Conservation (phyloP, 2,797 vertebrate species). For the Dromococcyx pavoninus region DNA sequence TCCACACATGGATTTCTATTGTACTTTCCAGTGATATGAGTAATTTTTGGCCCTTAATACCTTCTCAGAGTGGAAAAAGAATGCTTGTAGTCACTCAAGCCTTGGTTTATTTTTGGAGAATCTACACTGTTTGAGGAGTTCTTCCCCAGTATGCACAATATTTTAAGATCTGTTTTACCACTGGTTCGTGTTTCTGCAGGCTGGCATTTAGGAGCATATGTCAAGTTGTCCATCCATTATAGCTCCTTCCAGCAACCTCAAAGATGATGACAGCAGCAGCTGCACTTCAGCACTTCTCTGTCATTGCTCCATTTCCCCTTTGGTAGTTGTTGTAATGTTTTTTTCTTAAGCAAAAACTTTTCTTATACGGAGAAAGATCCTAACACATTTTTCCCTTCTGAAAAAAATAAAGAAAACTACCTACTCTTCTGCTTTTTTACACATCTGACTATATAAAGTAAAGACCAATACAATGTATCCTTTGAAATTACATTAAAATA, state of each 20-base stretch:
- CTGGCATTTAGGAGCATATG: neutral
- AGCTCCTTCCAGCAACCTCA: neutral
- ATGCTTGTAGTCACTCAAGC: rapidly evolving
- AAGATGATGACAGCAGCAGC: neutral
- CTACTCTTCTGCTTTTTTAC: neutral
- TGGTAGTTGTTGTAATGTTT: neutral
- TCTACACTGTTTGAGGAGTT: neutral
- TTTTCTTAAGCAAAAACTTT: neutral
- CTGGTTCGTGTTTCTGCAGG: neutral
- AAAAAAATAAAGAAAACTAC: neutral
- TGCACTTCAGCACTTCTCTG: neutral
- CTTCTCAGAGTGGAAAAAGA: neutral
- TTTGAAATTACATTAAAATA: neutral
- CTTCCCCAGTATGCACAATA: neutral
- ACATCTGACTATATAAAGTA: neutral
- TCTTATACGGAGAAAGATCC: neutral
- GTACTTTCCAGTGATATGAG: neutral
- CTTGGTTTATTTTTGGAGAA: neutral
- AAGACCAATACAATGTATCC: neutral
- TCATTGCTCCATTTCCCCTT: neutral
- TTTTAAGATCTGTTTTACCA: neutral
- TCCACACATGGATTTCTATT: neutral
- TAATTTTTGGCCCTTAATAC: neutral
- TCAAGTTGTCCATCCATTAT: neutral
- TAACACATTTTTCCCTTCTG: neutral